Evolutionary conservation across 2,888 invertebrate species (phyloP), one percentile per base, ranked within the genome.

Genomic region (Lucinisca nassula): DNA sequence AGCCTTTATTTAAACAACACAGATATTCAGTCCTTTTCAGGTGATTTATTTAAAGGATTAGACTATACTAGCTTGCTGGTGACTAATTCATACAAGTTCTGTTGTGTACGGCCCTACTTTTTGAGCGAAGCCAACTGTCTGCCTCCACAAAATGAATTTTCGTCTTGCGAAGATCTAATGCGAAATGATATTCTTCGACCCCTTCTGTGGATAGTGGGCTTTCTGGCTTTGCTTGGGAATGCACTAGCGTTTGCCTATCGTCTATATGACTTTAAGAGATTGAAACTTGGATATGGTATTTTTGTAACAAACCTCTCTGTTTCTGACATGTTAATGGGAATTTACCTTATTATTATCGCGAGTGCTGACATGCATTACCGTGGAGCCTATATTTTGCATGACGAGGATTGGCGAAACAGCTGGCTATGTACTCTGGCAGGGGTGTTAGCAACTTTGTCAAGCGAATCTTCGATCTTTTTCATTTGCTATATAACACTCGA

Each of bases 401-500:
- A 92, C 35, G 35, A 75, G 0, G 1, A 76, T 0, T 93, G 93
- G 93, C 84, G 89, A 61, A 72, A 77, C 27, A 89, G 93, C 38
- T 21, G 32, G 0, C 67, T 67, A 49, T 93, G 93, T 70, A 78
- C 86, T 32, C 27, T 92, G 10, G 88, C 92, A 0, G 93, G 93
- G 1, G 81, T 87, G 30, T 35, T 93, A 17, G 79, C 92, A 0
- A 90, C 92, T 0, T 12, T 91, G 30, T 97, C 97, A 83, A 97
- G 97, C 83, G 97, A 97, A 94, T 97, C 97, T 4, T 97, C 97
- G 0, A 97, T 97, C 0, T 94, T 97, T 86, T 96, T 97, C 70
- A 96, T 97, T n/a, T 97, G 97, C 0, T 92, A 97, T 84, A 97
- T 97, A 82, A 97, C 97, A 0, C 97, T 97, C 96, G 97, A 97